phyloP scores from a whole-genome alignment of 2,888 invertebrate genomes.

The Boloria euphrosyne region DNA sequence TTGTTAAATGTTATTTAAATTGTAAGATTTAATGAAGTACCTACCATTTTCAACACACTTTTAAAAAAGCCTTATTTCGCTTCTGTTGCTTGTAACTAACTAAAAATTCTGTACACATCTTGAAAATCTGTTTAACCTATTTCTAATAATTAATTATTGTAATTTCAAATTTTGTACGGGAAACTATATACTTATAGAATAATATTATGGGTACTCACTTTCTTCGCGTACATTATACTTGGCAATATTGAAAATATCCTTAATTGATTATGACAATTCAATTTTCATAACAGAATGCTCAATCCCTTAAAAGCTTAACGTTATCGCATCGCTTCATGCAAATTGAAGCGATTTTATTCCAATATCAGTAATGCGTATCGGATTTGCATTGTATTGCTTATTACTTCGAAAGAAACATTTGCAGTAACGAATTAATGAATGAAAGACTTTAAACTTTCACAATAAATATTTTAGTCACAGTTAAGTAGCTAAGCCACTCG shows the following conservation, averaged over 20 bases:
- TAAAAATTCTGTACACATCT: too few species aligned
- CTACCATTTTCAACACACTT: too few species aligned
- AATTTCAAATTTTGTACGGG: background rate
- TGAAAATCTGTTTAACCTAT: too few species aligned
- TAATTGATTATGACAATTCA: constrained; percentile 20
- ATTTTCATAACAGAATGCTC: constrained; percentile 19
- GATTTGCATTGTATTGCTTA: constrained; percentile 35
- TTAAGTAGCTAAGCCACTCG: background rate
- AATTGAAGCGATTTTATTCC: constrained; percentile 39
- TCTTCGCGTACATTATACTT: background rate
- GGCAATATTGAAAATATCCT: background rate
- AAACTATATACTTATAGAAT: background rate
- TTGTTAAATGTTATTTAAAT: constrained; percentile 4
- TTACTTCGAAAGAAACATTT: constrained; percentile 25
- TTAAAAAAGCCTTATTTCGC: too few species aligned
- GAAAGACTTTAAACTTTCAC: background rate
- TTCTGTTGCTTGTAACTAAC: too few species aligned
- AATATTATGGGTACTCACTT: background rate
- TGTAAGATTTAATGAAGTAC: background rate
- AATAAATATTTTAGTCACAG: background rate
- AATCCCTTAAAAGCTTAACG: constrained; percentile 31
- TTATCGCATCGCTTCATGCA: constrained; percentile 27
- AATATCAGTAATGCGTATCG: constrained; percentile 38
- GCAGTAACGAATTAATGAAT: constrained; percentile 1
- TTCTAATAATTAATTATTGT: background rate